Evolutionary conservation across 53 echinoderm and acorn worm species (phyloP), one percentile per base, ranked within the genome.

Genomic region (Luidia sarsii): DNA sequence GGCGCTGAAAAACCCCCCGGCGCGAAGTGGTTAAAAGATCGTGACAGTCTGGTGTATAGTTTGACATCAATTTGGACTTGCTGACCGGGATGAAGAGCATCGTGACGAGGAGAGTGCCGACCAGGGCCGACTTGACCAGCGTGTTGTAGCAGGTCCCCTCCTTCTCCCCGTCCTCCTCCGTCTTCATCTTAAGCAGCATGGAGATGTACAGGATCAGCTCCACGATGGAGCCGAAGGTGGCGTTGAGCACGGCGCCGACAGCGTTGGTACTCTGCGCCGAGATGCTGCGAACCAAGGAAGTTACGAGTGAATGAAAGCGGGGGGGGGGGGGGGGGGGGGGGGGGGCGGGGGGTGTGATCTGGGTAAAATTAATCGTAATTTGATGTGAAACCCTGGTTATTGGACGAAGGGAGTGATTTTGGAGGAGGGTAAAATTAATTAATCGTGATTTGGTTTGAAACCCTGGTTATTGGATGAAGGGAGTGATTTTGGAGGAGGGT

Each of bases 41-140:
- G n/a, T n/a, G n/a, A n/a, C n/a, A n/a, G n/a, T n/a, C n/a, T n/a
- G n/a, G n/a, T n/a, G n/a, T n/a, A n/a, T n/a, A n/a, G n/a, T n/a
- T 85, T 93, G 57, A n/a, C n/a, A n/a, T n/a, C n/a, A n/a, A n/a
- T n/a, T n/a, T n/a, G n/a, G n/a, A n/a, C n/a, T n/a, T n/a, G n/a
- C n/a, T n/a, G n/a, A 95, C 95, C 18, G 95, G 95, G 23, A 95
- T 93, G 43, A 95, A 83, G 56, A 95, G 82, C 90, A 95, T 85
- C 5, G 95, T 95, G 3, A 81, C 95, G 22, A 95, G 81, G 4
- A 95, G 70, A 0, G 95, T 93, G 13, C 95, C 95, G 2, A 92
- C 93, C 38, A 95, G 74, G 5, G 92, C 95, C 13, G 95, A 92
- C 72, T 91, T 92, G 24, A 95, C 95, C 15, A 95, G 75, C 22